These are phyloP conservation scores for Mongoloraphidia duomilia DNA, from an alignment of 2,888 invertebrate genomes.

Conservation along the genomic window DNA sequence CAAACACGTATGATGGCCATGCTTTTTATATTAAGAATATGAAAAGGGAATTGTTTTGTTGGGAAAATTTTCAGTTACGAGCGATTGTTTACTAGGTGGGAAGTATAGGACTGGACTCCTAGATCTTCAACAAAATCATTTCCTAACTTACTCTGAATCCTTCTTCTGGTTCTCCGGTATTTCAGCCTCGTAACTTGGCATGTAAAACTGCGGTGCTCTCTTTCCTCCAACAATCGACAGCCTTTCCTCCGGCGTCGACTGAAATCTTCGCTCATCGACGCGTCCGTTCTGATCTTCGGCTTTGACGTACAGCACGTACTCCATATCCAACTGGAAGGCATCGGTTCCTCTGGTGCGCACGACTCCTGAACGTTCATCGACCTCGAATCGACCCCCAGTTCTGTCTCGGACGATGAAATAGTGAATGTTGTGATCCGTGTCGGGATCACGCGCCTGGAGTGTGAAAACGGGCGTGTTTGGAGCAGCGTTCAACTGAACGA, in stretches of 20 bases:
- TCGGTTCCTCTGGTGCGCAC: constrained; percentile 84
- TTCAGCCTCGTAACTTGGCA: constrained; percentile 87
- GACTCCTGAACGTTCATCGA: constrained; percentile 82
- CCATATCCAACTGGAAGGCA: constrained; percentile 88
- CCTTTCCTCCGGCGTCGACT: constrained; percentile 82
- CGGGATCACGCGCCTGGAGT: constrained; percentile 92
- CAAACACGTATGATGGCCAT: too few relatives aligned
- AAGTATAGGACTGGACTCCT: too few relatives aligned
- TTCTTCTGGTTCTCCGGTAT: constrained; percentile 95
- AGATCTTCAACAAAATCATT: neutral
- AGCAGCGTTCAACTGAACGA: constrained; percentile 88
- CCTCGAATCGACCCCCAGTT: constrained; percentile 67
- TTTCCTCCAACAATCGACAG: constrained; percentile 94
- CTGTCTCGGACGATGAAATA: constrained; percentile 90
- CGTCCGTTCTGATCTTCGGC: constrained; percentile 92
- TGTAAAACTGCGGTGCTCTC: constrained; percentile 93
- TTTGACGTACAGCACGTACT: constrained; percentile 90
- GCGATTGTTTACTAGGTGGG: too few relatives aligned
- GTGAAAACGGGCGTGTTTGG: constrained; percentile 94
- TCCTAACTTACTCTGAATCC: constrained; percentile 77
- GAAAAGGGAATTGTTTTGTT: too few relatives aligned
- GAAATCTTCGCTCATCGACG: constrained; percentile 77
- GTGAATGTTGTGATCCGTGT: constrained; percentile 90
- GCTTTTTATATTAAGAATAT: too few relatives aligned
- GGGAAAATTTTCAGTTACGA: too few relatives aligned